Evolutionary conservation across 1,140 invertebrate genomes (phyloP), one percentile per base, ranked within the genome.

Genomic region (Trichoplusia ni): DNA sequence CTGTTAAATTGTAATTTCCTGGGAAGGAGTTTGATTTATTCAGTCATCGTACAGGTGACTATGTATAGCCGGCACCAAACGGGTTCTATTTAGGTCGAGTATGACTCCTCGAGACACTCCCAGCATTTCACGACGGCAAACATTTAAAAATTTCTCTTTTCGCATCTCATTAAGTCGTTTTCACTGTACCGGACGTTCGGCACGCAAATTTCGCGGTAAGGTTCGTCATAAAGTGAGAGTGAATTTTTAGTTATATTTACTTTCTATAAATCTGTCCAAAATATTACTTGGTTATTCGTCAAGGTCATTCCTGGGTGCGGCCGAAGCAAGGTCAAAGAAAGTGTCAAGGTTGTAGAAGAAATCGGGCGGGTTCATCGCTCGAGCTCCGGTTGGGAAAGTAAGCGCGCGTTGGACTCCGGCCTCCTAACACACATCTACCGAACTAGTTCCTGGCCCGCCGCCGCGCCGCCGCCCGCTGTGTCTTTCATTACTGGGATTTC

Each of bases 101-200:
- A 78, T 82, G 79, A 81, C 71, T 82, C 77, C 70, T 80, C 75
- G 67, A 75, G 75, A 80, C 86, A 84, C 83, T 84, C 84, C 81
- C 82, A 81, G 69, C 85, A 83, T 90, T 88, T 90, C 84, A 84
- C 84, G 76, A 78, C 71, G 77, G 71, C 82, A 87, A 90, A 89
- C 79, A 85, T 84, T 88, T 78, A 81, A 75, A 87, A 88, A 87
- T 90, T 90, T 90, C 88, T 90, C 88, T 90, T 89, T 86, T 88
- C 76, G 84, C 85, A 89, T 89, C 78, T 88, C 84, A 86, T 90
- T 89, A 86, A 75, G 47, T 87, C 71, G 82, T 86, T 90, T 89
- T 90, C 88, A 90, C 88, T 86, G 51, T 74, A 60, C 67, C 79
- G 77, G 79, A 83, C 74, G 66, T 67, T 70, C 42, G 72, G 65